Evolutionary conservation across 2,113 vertebrate genomes (phyloP).

Genomic region (Nestor notabilis): DNA sequence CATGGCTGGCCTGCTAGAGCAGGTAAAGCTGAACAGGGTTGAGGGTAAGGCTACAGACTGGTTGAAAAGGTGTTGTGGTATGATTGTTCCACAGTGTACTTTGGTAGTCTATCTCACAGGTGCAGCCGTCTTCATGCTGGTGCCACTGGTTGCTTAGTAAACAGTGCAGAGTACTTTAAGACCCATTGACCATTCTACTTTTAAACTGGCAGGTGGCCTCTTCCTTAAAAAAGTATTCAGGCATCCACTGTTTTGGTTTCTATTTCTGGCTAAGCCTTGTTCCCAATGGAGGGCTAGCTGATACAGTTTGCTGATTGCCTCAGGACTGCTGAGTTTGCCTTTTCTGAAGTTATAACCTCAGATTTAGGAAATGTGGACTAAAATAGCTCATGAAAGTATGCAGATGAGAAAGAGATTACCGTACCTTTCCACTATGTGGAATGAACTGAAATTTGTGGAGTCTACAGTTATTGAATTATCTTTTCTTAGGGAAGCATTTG

Average conservation of each 20-base stretch:
- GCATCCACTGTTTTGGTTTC: rapidly evolving
- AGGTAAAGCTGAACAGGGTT: background rate
- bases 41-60: background rate
- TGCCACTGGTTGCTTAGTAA: background rate
- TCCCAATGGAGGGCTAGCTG: background rate
- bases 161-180: background rate
- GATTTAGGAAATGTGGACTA: background rate
- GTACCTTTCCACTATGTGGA: background rate
- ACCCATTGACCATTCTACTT: background rate
- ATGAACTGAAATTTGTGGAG: background rate
- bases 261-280: background rate
- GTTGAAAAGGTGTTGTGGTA: rapidly evolving
- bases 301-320: background rate
- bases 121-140: rapidly evolving
- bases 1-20: background rate
- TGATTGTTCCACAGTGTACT: rapidly evolving
- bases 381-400: slow-evolving; percentile 19
- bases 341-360: background rate
- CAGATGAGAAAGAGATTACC: background rate
- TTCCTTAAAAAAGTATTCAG: background rate
- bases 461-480: background rate
- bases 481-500: slow-evolving; percentile 37
- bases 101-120: background rate
- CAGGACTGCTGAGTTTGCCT: background rate
- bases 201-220: background rate